Evolutionary conservation across 1,140 invertebrate genomes (phyloP), one percentile per base, ranked within the genome.

Genomic region (Chionoecetes opilio): DNA sequence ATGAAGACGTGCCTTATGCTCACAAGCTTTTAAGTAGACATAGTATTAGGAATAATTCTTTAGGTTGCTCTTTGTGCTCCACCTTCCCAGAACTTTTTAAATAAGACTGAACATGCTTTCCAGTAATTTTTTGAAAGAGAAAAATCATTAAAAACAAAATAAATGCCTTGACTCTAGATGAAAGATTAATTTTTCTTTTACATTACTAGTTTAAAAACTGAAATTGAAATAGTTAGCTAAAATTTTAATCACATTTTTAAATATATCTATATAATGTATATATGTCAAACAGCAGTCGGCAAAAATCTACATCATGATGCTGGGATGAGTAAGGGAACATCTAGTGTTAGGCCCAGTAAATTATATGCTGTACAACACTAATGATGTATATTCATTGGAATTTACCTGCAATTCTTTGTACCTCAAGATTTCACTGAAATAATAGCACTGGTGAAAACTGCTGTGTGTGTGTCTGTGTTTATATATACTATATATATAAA

Each of bases 321-420:
- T 34, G 90, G 90, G 82, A 92, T 87, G 85, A 87, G 93, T 92
- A 86, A 92, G 85, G 90, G 46, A 85, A 92, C 90, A 92, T 41
- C 84, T 87, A 95, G 41, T 92, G 91, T 92, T 91, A 92, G 94
- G 94, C 94, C 82, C 91, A 95, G 94, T 95, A 95, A 95, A 95
- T 95, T 53, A 95, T 95, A 95, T 85, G 41, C 94, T 95, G 94
- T 95, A 92, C 90, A 95, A 95, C 94, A 92, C 94, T 95, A 95
- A 95, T 95, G 82, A 95, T 95, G 94, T 95, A 95, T 95, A 95
- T 95, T 92, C 90, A 95, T 95, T 92, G 90, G 92, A 95, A 95
- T 95, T 95, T 95, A 95, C 94, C 94, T 95, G 94, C 94, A 95
- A 92, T 95, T 95, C 94, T 95, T 95, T 95, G 94, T 95, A 95